These are phyloP conservation scores for Ostrea edulis DNA, from an alignment of 1,140 invertebrate genomes.

Conservation along the genomic window DNA sequence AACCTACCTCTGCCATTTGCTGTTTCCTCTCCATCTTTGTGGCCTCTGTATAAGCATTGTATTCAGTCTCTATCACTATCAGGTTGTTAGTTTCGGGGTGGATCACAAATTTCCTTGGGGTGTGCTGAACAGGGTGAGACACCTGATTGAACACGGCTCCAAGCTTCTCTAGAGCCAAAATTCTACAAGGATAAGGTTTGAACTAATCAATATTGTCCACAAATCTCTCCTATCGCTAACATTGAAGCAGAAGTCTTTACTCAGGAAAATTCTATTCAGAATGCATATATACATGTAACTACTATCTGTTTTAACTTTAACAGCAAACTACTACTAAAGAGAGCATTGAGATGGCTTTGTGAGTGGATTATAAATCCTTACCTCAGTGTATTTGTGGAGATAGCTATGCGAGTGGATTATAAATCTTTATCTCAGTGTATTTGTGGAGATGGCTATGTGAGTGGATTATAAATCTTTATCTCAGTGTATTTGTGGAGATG, in stretches of 20 bases:
- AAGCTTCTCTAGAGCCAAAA: slow-evolving; percentile 98
- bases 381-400: slow-evolving; percentile 97
- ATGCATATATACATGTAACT: too few relatives aligned
- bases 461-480: slow-evolving; percentile 78
- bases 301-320: too few relatives aligned
- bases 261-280: too few relatives aligned
- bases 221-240: not conserved
- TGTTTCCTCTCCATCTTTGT: slow-evolving; percentile 94
- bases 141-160: slow-evolving; percentile 99
- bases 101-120: slow-evolving; percentile 96
- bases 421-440: slow-evolving; percentile 88
- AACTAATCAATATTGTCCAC: not conserved
- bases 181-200: slow-evolving; percentile 80
- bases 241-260: too few relatives aligned
- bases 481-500: slow-evolving; percentile 97
- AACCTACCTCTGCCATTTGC: slow-evolving; percentile 85
- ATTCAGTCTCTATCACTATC: slow-evolving; percentile 95
- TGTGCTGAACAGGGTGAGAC: slow-evolving; percentile 92
- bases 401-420: slow-evolving; percentile 86
- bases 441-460: slow-evolving; percentile 95
- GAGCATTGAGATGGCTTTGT: not conserved
- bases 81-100: slow-evolving; percentile 96
- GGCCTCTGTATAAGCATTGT: slow-evolving; percentile 98
- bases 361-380: slow-evolving; percentile 55
- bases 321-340: not conserved